Evolutionary conservation across 2,888 invertebrate species (phyloP).

Genomic region (Suillia variegata): DNA sequence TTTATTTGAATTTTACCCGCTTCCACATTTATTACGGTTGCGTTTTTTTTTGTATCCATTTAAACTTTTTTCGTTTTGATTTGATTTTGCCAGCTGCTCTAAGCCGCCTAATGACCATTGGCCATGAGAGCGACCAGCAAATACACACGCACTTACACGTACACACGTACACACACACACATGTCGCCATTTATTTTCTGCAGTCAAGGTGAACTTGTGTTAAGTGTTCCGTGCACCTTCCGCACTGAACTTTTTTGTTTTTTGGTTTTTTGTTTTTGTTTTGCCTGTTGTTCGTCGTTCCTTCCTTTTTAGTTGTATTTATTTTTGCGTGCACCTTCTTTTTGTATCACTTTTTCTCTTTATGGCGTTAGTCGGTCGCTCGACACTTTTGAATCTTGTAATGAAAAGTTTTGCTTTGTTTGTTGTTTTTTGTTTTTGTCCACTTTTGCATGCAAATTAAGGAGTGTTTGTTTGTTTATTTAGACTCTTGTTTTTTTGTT

Average conservation of each 20-base stretch:
- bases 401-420: neutral
- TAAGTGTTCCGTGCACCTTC: neutral
- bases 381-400: neutral
- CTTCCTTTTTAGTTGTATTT: neutral
- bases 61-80: neutral
- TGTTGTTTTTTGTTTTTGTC: no score
- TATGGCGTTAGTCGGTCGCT: neutral
- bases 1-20: no score
- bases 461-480: conserved; percentile 8
- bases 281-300: neutral
- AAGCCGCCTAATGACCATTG: neutral
- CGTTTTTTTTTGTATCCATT: neutral
- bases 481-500: neutral
- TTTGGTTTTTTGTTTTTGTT: neutral
- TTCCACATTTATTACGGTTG: neutral
- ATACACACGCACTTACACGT: neutral
- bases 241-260: neutral
- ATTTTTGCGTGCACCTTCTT: neutral
- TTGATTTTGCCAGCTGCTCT: neutral
- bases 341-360: no score
- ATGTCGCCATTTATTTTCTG: neutral
- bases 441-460: neutral
- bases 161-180: neutral
- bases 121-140: neutral
- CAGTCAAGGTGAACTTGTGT: neutral